Evolutionary conservation across 2,113 vertebrate genomes (phyloP).

Genomic region (Gymnorhina tibicen): DNA sequence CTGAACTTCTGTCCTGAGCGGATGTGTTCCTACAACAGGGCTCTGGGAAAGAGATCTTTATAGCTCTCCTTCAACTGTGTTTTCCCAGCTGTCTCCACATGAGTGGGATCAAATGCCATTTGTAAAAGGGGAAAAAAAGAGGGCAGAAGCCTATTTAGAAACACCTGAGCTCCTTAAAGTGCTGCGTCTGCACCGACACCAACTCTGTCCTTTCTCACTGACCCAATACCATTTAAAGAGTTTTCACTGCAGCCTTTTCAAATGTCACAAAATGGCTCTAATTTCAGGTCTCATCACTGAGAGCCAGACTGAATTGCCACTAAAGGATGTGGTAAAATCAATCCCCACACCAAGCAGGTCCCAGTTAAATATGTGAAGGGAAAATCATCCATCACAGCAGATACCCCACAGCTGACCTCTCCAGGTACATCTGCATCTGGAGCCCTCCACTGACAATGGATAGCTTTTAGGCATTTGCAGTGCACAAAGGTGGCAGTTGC

Average conservation of each 20-base stretch:
- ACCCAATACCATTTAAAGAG: not conserved
- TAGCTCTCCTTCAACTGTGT: not conserved
- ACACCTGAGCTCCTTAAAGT: not conserved
- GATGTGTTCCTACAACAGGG: not conserved
- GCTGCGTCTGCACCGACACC: fast-evolving
- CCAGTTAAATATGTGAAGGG: not conserved
- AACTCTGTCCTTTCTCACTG: not conserved
- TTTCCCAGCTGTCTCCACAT: not conserved
- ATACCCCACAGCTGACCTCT: fast-evolving
- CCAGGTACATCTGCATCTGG: fast-evolving
- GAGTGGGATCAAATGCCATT: not conserved
- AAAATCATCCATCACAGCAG: not conserved
- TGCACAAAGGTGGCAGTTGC: not conserved
- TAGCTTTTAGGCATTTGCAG: not conserved
- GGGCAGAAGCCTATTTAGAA: not conserved
- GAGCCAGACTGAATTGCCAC: not conserved
- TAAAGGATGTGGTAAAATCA: not conserved
- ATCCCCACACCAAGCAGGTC: not conserved
- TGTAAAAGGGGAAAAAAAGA: not conserved
- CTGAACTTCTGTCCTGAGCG: not conserved
- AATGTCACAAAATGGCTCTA: not conserved
- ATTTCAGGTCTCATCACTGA: not conserved
- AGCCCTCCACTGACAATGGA: not conserved
- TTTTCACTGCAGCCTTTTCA: not conserved
- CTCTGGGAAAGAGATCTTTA: not conserved